Base-by-base conservation (phyloP, 2,797 vertebrate genomes). In the Betta splendens region DNA sequence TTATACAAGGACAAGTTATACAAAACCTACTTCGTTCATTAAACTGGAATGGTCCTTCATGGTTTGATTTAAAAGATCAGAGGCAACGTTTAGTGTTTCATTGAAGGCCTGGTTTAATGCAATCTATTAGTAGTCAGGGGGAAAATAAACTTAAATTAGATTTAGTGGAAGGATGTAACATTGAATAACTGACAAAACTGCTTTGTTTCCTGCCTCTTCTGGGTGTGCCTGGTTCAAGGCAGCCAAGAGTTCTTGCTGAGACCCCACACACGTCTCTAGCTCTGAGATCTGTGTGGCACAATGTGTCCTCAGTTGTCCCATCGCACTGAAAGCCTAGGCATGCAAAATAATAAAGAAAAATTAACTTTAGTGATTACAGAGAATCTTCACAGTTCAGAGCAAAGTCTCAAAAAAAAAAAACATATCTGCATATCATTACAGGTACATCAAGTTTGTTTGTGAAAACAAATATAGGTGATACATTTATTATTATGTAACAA, bases 241-340 rank as follows among this genome's bases (percentile, higher is more conserved):
- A 0, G 15, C 67, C 47, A 86, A 75, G 63, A 98, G 91, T 38
- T 93, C 78, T 56, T 61, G 75, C 53, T 94, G 89, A 53, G 91
- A 93, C 4, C 89, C 91, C 38, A 94, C 47, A 58, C 87, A 89
- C 66, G 87, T 87, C 64, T 94, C 83, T 1, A 94, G 81, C 29
- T 88, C 80, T 0, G 89, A 79, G 45, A 97, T 91, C 65, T 89
- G 90, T 49, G 75, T 45, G 0, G 90, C 84, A 69, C 89, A 90
- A 0, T 92, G 92, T 13, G 51, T 80, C 63, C 92, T 89, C 63
- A 97, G 86, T 69, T 91, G 91, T 26, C 94, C 90, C 31, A 92
- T 72, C 21, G 75, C 92, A 81, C 35, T 64, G 47, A 94, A 90
- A 28, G 90, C 88, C 95, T 98, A 77, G 12, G 45, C 61, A 69